These are phyloP conservation scores for Alca torda DNA, from an alignment of 2,797 vertebrate species.

Conservation along the genomic window DNA sequence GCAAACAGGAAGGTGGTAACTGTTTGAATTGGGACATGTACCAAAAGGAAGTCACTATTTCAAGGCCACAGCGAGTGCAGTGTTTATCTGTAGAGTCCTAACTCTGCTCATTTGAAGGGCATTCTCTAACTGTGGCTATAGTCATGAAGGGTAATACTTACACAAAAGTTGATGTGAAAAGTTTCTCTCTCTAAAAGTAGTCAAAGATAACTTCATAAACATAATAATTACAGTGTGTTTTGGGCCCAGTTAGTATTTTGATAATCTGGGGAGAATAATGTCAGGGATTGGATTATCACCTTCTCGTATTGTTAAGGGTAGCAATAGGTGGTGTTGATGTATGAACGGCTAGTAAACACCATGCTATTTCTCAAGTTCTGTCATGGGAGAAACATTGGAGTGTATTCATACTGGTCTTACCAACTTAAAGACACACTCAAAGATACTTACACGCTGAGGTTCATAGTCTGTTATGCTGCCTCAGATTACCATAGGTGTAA, in stretches of 20 bases:
- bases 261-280: neutral
- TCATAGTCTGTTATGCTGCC: neutral
- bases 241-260: neutral
- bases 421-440: neutral
- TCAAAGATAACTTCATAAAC: neutral
- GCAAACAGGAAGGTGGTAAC: neutral
- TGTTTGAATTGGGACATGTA: neutral
- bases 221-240: neutral
- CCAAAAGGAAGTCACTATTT: neutral
- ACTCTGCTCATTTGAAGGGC: neutral
- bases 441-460: neutral
- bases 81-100: neutral
- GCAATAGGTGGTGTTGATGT: neutral
- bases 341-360: neutral
- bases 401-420: neutral
- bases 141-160: neutral
- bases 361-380: neutral
- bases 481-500: neutral
- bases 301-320: neutral
- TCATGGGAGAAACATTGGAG: neutral
- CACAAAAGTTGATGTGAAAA: neutral
- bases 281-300: neutral
- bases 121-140: neutral
- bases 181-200: neutral
- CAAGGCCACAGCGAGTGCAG: neutral